Conservation (phyloP, 2,797 vertebrate species). For the Synanceia verrucosa region DNA sequence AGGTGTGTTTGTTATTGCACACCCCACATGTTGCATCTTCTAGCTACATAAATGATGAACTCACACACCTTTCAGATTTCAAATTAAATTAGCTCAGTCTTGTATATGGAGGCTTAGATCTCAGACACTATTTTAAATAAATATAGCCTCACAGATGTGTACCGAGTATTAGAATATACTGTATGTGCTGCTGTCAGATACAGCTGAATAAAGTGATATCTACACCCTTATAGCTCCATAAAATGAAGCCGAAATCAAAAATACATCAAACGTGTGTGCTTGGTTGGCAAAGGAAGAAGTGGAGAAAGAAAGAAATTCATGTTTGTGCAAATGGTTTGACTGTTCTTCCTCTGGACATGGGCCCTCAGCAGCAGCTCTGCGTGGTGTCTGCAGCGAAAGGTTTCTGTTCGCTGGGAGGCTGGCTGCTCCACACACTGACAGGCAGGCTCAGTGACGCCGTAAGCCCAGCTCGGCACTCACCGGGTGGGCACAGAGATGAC, state of each 20-base stretch:
- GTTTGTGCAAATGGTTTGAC: neutral
- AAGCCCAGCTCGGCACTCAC: conserved; percentile 37
- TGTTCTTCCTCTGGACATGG: conserved; percentile 21
- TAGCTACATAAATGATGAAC: too few relatives aligned
- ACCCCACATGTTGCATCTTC: too few relatives aligned
- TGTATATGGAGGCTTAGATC: neutral
- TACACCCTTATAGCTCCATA: neutral
- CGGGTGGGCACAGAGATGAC: conserved; percentile 53
- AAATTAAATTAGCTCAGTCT: neutral
- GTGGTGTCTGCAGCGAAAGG: conserved; percentile 70
- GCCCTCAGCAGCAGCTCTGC: conserved; percentile 27
- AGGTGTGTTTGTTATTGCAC: too few relatives aligned
- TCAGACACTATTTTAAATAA: neutral
- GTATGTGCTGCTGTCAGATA: neutral
- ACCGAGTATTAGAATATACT: neutral
- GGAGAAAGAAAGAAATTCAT: neutral
- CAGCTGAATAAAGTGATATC: neutral
- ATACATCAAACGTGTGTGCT: neutral
- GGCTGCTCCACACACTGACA: conserved; percentile 48
- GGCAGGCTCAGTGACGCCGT: conserved; percentile 28
- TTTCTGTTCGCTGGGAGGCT: conserved; percentile 56
- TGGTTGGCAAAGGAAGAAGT: neutral
- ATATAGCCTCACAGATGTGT: neutral
- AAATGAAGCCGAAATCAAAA: neutral
- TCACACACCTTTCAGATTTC: neutral